phyloP scores from a whole-genome alignment of 2,113 vertebrate genomes.

The Notothenia rossii region DNA sequence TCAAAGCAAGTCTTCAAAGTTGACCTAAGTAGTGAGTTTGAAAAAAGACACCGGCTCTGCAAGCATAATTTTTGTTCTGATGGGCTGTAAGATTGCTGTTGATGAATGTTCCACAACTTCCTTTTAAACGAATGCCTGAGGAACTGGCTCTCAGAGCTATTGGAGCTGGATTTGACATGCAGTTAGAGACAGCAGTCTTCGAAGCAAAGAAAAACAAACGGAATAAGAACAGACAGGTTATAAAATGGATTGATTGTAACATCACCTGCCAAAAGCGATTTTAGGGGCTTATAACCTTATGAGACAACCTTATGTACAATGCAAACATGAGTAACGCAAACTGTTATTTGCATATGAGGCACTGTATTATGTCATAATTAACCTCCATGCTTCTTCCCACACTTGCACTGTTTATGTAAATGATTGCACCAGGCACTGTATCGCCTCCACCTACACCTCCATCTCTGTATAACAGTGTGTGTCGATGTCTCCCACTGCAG shows the following conservation, averaged over 20 bases:
- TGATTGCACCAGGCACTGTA: slow-evolving; percentile 47
- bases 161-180: neutral
- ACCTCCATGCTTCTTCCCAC: slow-evolving; percentile 61
- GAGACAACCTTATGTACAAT: neutral
- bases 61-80: neutral
- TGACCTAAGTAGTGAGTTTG: slow-evolving; percentile 6
- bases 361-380: slow-evolving; percentile 57
- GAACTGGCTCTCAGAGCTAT: neutral
- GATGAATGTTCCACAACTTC: neutral
- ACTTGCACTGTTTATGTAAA: slow-evolving; percentile 65
- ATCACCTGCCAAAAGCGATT: neutral
- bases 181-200: neutral
- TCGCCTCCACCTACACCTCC: slow-evolving; percentile 42
- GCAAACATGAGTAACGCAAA: slow-evolving; percentile 12
- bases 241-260: neutral
- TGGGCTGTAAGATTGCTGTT: neutral
- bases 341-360: slow-evolving; percentile 49
- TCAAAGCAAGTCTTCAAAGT: slow-evolving; percentile 27
- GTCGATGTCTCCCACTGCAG: slow-evolving; percentile 24
- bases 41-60: slow-evolving; percentile 19
- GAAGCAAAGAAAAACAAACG: neutral
- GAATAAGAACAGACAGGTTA: neutral
- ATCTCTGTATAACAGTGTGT: slow-evolving; percentile 7
- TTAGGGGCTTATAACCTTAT: neutral
- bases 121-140: too few relatives aligned